Base-by-base conservation (phyloP, 2,888 invertebrate species). In the Hermaeophaga mercurialis region DNA sequence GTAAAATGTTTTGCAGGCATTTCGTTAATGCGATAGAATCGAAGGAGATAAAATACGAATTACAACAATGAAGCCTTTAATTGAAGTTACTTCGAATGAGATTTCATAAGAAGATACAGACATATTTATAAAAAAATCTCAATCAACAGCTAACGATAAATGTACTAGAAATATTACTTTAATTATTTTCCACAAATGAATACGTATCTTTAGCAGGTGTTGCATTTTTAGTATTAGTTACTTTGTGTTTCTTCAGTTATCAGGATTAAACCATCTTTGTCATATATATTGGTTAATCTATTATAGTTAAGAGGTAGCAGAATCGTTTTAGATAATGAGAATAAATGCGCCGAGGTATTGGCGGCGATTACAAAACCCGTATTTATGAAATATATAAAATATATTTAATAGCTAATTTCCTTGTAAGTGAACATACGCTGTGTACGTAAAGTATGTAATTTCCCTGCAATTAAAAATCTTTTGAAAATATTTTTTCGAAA, bases 31-130 rank as follows among this genome's bases (percentile, higher is more conserved):
- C 5, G 36, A 36, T 36, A 36, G 8, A 36, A 36, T 36, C 36
- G 36, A 17, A 36, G 9, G 5, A 15, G 52, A 56, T 56, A 52
- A 48, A 54, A 48, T 34, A 44, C 48, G 47, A 54, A 54, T 57
- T 53, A 57, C 57, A 53, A 58, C 58, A 58, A 58, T 55, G 52
- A 41, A 46, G 49, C 24, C 45, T 55, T 58, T 58, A 58, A 58
- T 58, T 58, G 55, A 54, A 58, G 54, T 47, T 52, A 41, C 50
- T 54, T 49, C 11, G 28, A 55, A 34, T 36, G 39, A 50, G 58
- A 58, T 58, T 46, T 50, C 41, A 55, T 55, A 50, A 45, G 26
- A 8, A 26, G 58, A 58, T 58, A 58, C 24, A 3, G 46, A 46
- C 3, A 12, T 46, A 33, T 33, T 34, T 33, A 9, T 22, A 19